These are phyloP conservation scores for Pithys albifrons DNA, from an alignment of 2,113 vertebrate genomes.

Conservation along the genomic window DNA sequence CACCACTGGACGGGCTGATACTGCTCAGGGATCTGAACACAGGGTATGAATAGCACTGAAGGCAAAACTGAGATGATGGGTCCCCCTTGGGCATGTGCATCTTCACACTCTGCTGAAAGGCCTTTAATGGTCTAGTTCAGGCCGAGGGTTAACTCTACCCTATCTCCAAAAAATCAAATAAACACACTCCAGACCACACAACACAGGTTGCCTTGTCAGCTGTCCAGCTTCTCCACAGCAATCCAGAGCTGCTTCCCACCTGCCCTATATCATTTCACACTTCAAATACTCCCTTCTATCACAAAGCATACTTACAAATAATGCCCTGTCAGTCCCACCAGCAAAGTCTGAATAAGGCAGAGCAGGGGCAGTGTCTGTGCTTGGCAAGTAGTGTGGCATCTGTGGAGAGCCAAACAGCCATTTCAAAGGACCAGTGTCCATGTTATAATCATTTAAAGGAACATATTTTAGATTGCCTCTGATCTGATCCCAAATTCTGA, in stretches of 20 bases:
- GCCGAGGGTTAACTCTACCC: background rate
- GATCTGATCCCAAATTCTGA: background rate
- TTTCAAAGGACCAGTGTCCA: background rate
- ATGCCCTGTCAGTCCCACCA: background rate
- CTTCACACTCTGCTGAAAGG: background rate
- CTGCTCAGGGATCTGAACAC: background rate
- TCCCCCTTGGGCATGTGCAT: background rate
- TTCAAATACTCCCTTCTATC: background rate
- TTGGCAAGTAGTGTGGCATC: background rate
- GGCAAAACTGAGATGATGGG: background rate
- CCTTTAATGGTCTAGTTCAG: background rate
- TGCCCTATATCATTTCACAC: rapidly evolving
- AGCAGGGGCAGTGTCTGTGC: background rate
- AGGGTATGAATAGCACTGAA: background rate
- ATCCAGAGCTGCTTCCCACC: background rate
- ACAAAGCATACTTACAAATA: background rate
- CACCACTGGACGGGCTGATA: background rate
- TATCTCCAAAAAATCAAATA: background rate
- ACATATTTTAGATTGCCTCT: background rate
- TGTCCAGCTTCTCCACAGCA: background rate
- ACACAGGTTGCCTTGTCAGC: background rate
- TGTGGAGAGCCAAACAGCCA: background rate
- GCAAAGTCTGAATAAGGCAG: background rate
- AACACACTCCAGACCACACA: rapidly evolving
- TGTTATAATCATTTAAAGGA: background rate